These are phyloP conservation scores for Heliconius hermathena DNA, from an alignment of 1,140 invertebrate genomes.

Conservation along the genomic window DNA sequence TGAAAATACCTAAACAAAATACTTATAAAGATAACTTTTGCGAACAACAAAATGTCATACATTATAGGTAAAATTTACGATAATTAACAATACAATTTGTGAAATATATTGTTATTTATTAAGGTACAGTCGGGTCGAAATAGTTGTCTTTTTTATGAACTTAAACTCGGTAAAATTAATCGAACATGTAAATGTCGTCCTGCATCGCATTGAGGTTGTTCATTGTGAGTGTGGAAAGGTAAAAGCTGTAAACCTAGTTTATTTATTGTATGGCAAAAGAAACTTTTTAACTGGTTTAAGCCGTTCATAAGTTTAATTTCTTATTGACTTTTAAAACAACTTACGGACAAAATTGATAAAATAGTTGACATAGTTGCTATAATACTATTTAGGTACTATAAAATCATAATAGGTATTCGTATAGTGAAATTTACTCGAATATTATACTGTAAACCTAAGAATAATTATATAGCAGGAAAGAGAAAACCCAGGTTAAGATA, in stretches of 20 bases:
- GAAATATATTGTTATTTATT: not conserved
- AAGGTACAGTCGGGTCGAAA: not conserved
- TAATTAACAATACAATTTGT: too few relatives aligned
- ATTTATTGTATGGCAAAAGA: not conserved
- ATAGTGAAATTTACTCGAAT: not conserved
- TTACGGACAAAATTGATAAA: too few relatives aligned
- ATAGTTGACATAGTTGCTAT: too few relatives aligned
- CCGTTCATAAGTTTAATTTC: not conserved
- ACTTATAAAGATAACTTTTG: too few relatives aligned
- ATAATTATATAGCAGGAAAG: too few relatives aligned
- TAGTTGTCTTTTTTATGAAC: not conserved
- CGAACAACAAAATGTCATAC: too few relatives aligned
- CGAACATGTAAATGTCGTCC: slow-evolving; percentile 15
- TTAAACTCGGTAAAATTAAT: slow-evolving; percentile 17
- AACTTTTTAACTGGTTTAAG: slow-evolving; percentile 3
- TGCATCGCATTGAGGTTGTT: slow-evolving; percentile 30
- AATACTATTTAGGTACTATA: too few relatives aligned
- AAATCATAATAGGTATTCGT: not conserved
- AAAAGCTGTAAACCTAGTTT: slow-evolving; percentile 19
- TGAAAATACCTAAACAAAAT: too few relatives aligned
- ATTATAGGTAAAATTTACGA: too few relatives aligned
- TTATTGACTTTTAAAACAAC: not conserved
- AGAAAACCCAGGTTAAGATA: too few relatives aligned
- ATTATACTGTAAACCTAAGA: too few relatives aligned
- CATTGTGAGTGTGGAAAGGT: slow-evolving; percentile 30